phyloP scores from a whole-genome alignment of 1,140 invertebrate genomes.

The Zelostemma sp. region DNA sequence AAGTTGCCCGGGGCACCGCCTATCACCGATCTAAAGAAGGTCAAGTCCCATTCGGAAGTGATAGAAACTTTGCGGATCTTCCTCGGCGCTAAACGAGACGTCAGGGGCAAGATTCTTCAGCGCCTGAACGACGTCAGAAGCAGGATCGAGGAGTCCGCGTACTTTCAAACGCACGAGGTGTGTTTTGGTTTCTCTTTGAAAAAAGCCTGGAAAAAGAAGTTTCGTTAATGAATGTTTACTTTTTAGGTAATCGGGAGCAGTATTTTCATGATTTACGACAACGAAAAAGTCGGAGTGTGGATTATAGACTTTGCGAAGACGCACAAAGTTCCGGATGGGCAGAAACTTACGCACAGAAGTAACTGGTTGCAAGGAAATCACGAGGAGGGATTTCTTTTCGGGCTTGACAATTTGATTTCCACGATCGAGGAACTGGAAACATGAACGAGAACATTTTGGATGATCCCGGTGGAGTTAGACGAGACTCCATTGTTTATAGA shows the following conservation, averaged over 20 bases:
- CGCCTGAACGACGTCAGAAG: conserved; percentile 83
- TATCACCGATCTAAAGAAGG: conserved; percentile 81
- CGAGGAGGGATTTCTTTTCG: conserved; percentile 93
- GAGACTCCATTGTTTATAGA: too few species aligned
- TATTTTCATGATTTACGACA: conserved; percentile 94
- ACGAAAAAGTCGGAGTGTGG: conserved; percentile 89
- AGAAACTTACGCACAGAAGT: conserved; percentile 80
- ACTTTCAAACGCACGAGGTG: conserved; percentile 93
- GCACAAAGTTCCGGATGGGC: conserved; percentile 78
- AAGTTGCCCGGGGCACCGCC: conserved; percentile 83
- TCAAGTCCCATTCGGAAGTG: conserved; percentile 84
- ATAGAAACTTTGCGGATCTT: conserved; percentile 84
- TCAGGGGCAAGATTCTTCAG: conserved; percentile 78
- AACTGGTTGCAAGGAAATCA: conserved; percentile 92
- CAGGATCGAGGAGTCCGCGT: conserved; percentile 86
- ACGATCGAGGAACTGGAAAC: conserved; percentile 52
- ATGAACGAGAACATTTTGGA: too few species aligned
- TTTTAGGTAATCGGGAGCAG: conserved; percentile 88
- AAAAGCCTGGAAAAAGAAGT: too few species aligned
- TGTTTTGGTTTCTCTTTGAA: too few species aligned
- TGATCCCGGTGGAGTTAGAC: too few species aligned
- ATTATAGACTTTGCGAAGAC: conserved; percentile 98
- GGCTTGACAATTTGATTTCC: conserved; percentile 87
- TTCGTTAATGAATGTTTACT: too few species aligned
- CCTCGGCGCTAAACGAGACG: conserved; percentile 76